phyloP scores from a whole-genome alignment of 2,113 vertebrate species.

The Onychorhynchus coronatus region DNA sequence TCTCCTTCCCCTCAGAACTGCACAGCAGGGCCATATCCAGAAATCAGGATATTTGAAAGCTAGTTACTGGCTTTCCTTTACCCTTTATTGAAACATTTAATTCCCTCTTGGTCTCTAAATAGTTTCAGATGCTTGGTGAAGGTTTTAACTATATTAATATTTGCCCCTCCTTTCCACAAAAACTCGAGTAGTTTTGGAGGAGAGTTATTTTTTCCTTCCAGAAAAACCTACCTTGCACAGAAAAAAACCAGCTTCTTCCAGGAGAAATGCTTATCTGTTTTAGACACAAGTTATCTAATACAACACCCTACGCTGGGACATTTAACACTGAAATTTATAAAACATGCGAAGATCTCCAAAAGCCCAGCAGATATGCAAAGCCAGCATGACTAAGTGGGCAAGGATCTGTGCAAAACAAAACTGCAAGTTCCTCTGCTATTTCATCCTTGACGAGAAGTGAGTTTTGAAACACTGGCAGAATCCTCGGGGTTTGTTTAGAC shows the following conservation, averaged over 20 bases:
- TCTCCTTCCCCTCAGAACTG: not conserved
- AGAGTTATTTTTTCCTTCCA: not conserved
- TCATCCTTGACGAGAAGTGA: not conserved
- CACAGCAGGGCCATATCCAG: not conserved
- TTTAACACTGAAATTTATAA: not conserved
- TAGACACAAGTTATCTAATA: not conserved
- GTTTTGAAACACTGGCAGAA: constrained; percentile 43
- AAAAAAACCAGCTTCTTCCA: not conserved
- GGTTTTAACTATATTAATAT: not conserved
- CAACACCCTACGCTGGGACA: fast-evolving
- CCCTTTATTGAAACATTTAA: not conserved
- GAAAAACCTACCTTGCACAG: not conserved
- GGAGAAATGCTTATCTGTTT: not conserved
- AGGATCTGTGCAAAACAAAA: not conserved
- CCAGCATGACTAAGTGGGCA: not conserved
- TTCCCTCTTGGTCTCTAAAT: constrained; percentile 1
- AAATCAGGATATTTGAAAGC: not conserved
- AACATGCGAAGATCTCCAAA: not conserved
- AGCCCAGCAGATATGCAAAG: not conserved
- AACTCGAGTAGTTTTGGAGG: not conserved
- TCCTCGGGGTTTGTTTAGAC: not conserved
- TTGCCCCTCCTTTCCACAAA: not conserved
- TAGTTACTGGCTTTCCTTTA: not conserved
- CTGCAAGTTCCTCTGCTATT: not conserved
- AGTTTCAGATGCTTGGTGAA: not conserved